A percentile compares a stretch with the other conserved stretches of the same genome.
phyloP scores from a whole-genome alignment of 2,888 invertebrate species.

The Serrognathus titanus region DNA sequence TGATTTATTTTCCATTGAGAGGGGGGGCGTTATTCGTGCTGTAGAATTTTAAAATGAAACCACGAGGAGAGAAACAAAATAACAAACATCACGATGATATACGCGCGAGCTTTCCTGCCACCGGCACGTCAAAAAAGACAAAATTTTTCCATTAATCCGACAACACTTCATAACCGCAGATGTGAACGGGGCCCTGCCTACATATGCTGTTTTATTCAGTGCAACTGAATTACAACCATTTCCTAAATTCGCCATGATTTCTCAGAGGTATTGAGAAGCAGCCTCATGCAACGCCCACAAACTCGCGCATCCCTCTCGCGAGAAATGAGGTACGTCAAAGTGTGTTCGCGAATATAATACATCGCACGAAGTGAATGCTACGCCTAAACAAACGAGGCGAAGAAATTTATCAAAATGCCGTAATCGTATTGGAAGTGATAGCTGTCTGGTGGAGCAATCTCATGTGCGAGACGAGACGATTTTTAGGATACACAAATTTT shows the following conservation, averaged over 20 bases:
- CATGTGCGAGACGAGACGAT: too few species aligned
- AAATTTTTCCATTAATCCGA: too few species aligned
- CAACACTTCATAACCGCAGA: not conserved
- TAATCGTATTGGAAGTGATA: not conserved
- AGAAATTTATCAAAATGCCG: slow-evolving; percentile 4
- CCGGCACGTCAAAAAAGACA: too few species aligned
- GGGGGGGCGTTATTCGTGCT: too few species aligned
- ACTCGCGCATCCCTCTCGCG: slow-evolving; percentile 1
- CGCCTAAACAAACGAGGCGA: not conserved
- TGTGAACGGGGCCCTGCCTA: not conserved
- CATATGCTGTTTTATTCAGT: not conserved
- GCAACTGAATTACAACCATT: slow-evolving; percentile 2
- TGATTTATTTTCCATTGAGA: too few species aligned
- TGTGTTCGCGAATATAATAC: slow-evolving; percentile 8
- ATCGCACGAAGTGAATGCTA: not conserved
- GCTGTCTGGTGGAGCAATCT: too few species aligned
- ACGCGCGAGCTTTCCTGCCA: too few species aligned
- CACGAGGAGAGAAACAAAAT: too few species aligned
- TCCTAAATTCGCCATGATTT: slow-evolving; percentile 4
- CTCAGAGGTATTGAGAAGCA: slow-evolving; percentile 3
- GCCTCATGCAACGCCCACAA: not conserved
- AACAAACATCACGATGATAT: too few species aligned
- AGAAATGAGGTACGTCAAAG: slow-evolving; percentile 10
- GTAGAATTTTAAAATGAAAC: too few species aligned
- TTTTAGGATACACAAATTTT: too few species aligned